Evolutionary conservation across 1,140 invertebrate genomes (phyloP), one percentile per base, ranked within the genome.

Genomic region (Bactericera cockerelli): DNA sequence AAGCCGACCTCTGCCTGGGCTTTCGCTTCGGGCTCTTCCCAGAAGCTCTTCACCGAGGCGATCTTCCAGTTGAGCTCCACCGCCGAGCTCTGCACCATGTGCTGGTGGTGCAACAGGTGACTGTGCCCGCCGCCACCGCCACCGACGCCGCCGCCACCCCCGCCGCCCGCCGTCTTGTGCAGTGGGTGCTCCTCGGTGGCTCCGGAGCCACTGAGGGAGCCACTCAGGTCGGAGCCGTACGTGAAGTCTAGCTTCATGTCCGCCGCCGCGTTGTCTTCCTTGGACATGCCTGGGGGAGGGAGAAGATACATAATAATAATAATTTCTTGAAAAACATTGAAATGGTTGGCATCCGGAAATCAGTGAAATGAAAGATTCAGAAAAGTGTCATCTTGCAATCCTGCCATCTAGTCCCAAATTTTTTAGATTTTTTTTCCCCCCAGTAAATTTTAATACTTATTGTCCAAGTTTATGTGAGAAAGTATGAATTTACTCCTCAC

Each of bases 181-280:
- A n/a, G n/a, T n/a, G n/a, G n/a, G 42, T 49, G 42, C 4, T 49
- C 42, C 22, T 49, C 42, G 22, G 42, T 10, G 42, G 28, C 28
- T 13, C 4, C 4, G 28, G 28, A 31, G 28, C n/a, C n/a, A n/a
- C n/a, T n/a, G n/a, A n/a, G n/a, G n/a, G n/a, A n/a, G n/a, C n/a
- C n/a, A n/a, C 33, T 36, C 4, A 49, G 42, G 22, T 49, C 42
- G 22, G 42, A 6, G 3, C 4, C 42, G 22, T 49, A 49, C n/a
- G 42, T 6, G n/a, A 49, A 49, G 42, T 49, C 42, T 4, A 49
- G 22, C 42, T 49, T 49, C 42, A 49, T 49, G 42, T 49, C 42
- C 4, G 28, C 28, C 28, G n/a, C n/a, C 28, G 42, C n/a, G n/a
- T 49, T 49, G 42, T 49, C 42, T n/a, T 49, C 42, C 22, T 49